Conservation (phyloP, 1,140 invertebrate genomes). For the Aporrectodea caliginosa region DNA sequence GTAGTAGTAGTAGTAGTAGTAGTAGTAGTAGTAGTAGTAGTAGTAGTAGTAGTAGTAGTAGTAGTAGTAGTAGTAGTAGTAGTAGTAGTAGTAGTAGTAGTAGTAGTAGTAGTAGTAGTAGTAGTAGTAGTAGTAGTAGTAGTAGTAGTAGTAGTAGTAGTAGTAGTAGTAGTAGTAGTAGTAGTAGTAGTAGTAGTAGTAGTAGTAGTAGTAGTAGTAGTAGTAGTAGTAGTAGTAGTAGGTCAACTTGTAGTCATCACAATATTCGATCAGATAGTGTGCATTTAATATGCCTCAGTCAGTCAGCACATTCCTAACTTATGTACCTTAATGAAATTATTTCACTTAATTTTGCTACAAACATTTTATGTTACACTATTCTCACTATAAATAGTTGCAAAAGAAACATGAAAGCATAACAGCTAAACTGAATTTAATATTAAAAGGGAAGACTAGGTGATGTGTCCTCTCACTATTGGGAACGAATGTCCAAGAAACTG, state of each 20-base stretch:
- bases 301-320: no score
- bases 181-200: neutral
- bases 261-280: no score
- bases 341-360: no score
- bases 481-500: no score
- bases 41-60: constrained; percentile 3
- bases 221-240: neutral
- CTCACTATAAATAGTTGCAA: no score
- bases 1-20: constrained; percentile 2
- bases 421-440: no score
- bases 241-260: neutral
- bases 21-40: constrained; percentile 2
- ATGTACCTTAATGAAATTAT: no score
- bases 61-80: neutral
- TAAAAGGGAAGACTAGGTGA: no score
- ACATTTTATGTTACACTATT: no score
- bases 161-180: neutral
- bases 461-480: no score
- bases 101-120: neutral
- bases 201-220: neutral
- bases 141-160: neutral
- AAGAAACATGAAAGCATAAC: no score
- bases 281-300: no score
- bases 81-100: neutral
- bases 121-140: neutral